phyloP scores from a whole-genome alignment of 2,113 vertebrate species.

The Prinia subflava region DNA sequence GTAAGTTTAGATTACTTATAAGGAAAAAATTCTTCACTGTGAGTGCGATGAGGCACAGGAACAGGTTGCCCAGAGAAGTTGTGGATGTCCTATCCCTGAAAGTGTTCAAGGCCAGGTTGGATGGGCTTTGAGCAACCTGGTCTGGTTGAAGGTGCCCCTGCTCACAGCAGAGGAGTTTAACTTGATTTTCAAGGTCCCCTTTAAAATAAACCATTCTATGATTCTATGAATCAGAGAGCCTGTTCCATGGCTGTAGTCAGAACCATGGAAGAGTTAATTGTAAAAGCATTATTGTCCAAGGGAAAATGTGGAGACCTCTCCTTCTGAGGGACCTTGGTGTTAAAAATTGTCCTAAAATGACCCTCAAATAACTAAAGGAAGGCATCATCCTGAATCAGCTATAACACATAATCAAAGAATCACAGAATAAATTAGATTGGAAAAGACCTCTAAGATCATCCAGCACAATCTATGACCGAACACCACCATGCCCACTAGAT shows the following conservation, averaged over 20 bases:
- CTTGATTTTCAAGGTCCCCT: background rate
- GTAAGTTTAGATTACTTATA: background rate
- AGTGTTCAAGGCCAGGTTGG: background rate
- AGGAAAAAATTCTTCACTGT: background rate
- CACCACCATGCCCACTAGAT: background rate
- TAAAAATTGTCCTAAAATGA: background rate
- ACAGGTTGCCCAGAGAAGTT: background rate
- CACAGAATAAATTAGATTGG: background rate
- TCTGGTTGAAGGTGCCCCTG: background rate
- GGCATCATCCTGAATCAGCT: background rate
- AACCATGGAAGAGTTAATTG: background rate
- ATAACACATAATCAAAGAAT: background rate
- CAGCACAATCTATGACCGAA: fast-evolving
- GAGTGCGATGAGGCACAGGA: background rate
- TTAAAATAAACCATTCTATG: background rate
- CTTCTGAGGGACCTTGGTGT: background rate
- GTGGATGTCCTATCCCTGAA: background rate
- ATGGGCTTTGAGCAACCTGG: background rate
- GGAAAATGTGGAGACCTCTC: background rate
- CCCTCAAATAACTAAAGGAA: background rate
- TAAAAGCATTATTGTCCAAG: background rate
- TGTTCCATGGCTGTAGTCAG: background rate
- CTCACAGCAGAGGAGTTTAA: background rate
- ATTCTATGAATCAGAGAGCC: background rate
- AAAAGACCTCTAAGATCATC: background rate